Conservation (phyloP, 2,888 invertebrate genomes). For the Pilophorus perplexus region DNA sequence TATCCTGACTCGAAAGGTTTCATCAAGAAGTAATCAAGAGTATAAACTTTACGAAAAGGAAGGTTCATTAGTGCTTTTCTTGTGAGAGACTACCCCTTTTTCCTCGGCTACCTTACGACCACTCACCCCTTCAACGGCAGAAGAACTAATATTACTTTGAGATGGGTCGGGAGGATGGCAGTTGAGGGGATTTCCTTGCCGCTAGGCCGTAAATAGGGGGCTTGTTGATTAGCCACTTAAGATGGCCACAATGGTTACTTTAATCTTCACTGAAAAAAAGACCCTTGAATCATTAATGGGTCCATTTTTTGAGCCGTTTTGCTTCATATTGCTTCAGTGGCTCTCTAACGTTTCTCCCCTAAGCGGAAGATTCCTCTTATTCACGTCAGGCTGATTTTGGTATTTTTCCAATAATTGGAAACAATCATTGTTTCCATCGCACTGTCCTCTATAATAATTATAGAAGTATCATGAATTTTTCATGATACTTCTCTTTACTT, state of each 20-base stretch:
- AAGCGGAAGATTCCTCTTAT: too few species aligned
- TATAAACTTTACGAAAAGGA: constrained; percentile 9
- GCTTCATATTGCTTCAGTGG: too few species aligned
- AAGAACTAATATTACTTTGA: constrained; percentile 26
- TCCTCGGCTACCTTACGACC: not conserved
- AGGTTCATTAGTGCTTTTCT: constrained; percentile 31
- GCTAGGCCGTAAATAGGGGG: not conserved
- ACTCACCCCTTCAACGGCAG: not conserved
- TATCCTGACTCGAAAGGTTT: constrained; percentile 4
- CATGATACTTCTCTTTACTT: too few species aligned
- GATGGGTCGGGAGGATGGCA: too few species aligned
- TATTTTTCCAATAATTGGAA: too few species aligned
- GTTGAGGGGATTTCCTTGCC: constrained; percentile 9
- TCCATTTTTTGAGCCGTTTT: not conserved
- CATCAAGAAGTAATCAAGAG: constrained; percentile 27
- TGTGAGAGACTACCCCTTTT: not conserved
- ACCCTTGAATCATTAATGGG: constrained; percentile 11
- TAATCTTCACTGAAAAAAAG: constrained; percentile 6
- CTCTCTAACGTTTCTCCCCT: too few species aligned
- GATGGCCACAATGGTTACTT: constrained; percentile 22
- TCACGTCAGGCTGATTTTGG: too few species aligned
- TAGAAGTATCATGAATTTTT: too few species aligned
- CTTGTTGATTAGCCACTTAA: constrained; percentile 33
- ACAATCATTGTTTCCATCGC: too few species aligned
- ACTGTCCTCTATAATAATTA: too few species aligned